phyloP scores from a whole-genome alignment of 2,113 vertebrate genomes.

The Amblyornis subalaris region DNA sequence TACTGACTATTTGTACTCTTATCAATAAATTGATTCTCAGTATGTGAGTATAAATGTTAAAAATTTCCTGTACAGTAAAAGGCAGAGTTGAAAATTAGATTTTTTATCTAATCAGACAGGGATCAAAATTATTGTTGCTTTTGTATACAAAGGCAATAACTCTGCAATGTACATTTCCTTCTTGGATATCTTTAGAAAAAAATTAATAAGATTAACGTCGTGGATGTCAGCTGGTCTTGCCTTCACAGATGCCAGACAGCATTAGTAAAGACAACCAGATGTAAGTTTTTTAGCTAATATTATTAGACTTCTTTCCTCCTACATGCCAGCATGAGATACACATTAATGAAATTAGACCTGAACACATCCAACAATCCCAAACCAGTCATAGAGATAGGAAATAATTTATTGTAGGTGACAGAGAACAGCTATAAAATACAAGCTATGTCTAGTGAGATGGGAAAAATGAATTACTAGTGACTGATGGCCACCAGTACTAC shows the following conservation, averaged over 20 bases:
- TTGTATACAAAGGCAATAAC: not conserved
- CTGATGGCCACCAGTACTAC: not conserved
- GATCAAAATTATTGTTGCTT: not conserved
- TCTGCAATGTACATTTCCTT: not conserved
- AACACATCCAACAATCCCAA: not conserved
- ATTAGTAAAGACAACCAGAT: constrained; percentile 22
- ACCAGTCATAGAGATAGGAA: not conserved
- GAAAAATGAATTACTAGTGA: not conserved
- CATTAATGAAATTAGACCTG: constrained; percentile 56
- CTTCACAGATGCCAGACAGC: constrained; percentile 5
- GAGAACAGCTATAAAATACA: constrained; percentile 38
- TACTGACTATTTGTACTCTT: not conserved
- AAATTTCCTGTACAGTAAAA: not conserved
- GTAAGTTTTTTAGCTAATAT: constrained; percentile 31
- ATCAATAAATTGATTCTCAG: not conserved
- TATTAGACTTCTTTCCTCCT: not conserved
- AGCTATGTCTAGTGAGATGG: not conserved
- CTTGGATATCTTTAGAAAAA: not conserved
- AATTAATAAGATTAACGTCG: not conserved
- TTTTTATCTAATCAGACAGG: not conserved
- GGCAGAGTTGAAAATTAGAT: not conserved
- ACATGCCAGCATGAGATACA: not conserved
- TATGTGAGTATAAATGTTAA: not conserved
- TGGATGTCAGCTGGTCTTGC: constrained; percentile 1
- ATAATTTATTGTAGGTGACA: constrained; percentile 49